These are phyloP conservation scores for Cataglyphis rosenhaueri DNA, from an alignment of 2,888 invertebrate species.

Conservation along the genomic window DNA sequence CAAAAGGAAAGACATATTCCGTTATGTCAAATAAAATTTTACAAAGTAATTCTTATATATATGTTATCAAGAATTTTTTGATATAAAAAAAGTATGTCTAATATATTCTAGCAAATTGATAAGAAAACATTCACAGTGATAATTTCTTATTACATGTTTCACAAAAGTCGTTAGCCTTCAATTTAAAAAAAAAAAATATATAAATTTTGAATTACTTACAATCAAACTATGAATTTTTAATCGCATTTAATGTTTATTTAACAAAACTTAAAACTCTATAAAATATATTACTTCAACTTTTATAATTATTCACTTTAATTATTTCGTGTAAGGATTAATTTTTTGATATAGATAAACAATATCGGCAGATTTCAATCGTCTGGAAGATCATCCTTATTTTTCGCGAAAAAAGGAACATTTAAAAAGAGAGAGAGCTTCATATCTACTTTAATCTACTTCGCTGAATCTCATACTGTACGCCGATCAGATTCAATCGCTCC, in stretches of 20 bases:
- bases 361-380: neutral
- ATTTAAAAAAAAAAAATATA: too few relatives aligned
- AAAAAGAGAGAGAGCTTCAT: neutral
- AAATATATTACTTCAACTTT: too few relatives aligned
- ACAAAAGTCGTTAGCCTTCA: too few relatives aligned
- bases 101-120: neutral
- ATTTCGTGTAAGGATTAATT: neutral
- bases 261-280: neutral
- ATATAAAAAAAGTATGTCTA: neutral
- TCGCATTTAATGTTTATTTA: neutral
- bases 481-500: slow-evolving; percentile 21
- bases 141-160: neutral
- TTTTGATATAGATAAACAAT: neutral
- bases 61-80: neutral
- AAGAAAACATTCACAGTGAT: neutral
- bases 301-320: neutral
- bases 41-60: neutral
- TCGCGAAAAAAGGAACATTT: neutral
- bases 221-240: neutral
- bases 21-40: neutral
- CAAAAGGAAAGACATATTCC: neutral
- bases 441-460: neutral
- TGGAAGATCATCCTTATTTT: neutral
- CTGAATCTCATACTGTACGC: neutral
- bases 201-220: neutral